phyloP scores from a whole-genome alignment of 2,113 vertebrate species.

The Ibidorhyncha struthersii region DNA sequence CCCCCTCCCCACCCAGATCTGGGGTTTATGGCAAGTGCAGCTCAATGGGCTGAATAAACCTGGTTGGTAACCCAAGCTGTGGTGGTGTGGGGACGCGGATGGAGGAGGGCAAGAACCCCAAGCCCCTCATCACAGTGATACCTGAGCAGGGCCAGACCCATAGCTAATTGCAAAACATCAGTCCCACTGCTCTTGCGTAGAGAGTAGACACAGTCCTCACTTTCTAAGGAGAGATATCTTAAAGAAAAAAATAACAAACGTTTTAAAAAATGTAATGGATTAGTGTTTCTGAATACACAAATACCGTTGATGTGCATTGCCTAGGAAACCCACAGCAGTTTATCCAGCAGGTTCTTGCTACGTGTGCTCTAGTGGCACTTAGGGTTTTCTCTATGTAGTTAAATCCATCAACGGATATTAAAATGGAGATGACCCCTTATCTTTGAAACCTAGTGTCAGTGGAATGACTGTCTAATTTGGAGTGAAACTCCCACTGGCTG shows the following conservation, averaged over 20 bases:
- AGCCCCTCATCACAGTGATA: background rate
- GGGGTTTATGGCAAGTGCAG: background rate
- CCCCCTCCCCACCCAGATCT: background rate
- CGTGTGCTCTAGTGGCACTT: background rate
- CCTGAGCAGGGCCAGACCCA: background rate
- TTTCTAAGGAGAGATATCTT: background rate
- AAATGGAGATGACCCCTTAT: background rate
- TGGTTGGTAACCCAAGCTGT: background rate
- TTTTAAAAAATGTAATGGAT: background rate
- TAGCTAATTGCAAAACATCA: background rate
- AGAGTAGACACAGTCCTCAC: background rate
- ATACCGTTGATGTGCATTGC: background rate
- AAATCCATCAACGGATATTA: background rate
- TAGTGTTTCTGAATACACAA: background rate
- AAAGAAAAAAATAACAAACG: background rate
- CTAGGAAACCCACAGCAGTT: background rate
- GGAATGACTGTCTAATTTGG: background rate
- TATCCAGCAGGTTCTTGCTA: background rate
- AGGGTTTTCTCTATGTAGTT: background rate
- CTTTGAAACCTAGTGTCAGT: background rate
- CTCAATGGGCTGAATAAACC: background rate
- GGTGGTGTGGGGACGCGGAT: too few relatives aligned
- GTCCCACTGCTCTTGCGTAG: accelerated
- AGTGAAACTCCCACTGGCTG: background rate
- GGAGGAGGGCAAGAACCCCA: background rate